Conservation (phyloP, 1,140 invertebrate genomes). For the Heliothis virescens region DNA sequence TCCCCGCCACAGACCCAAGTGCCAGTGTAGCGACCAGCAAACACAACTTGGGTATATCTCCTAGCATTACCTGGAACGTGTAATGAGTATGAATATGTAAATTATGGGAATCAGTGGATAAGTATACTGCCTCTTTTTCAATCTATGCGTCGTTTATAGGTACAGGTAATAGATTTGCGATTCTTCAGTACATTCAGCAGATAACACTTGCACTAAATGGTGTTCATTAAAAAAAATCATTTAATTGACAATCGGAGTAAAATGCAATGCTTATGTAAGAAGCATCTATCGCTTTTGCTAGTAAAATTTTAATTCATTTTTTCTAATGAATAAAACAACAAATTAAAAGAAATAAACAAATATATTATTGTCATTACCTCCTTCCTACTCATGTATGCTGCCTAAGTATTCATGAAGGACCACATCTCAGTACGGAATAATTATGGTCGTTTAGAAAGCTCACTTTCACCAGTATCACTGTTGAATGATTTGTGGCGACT, state of each 20-base stretch:
- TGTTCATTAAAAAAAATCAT: no score
- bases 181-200: no score
- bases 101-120: background rate
- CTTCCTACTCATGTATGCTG: constrained; percentile 75
- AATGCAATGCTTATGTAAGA: no score
- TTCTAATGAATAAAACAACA: no score
- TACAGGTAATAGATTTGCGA: no score
- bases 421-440: constrained; percentile 72
- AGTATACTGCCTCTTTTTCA: no score
- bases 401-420: constrained; percentile 73
- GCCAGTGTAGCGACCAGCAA: constrained; percentile 76
- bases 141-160: no score
- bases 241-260: no score
- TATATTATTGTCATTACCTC: constrained; percentile 62
- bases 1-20: constrained; percentile 71
- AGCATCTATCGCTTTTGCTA: no score
- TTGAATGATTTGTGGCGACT: constrained; percentile 8
- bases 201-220: no score
- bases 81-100: background rate
- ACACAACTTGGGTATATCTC: constrained; percentile 71
- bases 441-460: constrained; percentile 66
- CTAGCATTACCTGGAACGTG: constrained; percentile 79
- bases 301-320: background rate
- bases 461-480: constrained; percentile 76
- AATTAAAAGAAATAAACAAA: background rate